phyloP scores from a whole-genome alignment of 1,140 invertebrate species.

The Drosophila mauritiana region DNA sequence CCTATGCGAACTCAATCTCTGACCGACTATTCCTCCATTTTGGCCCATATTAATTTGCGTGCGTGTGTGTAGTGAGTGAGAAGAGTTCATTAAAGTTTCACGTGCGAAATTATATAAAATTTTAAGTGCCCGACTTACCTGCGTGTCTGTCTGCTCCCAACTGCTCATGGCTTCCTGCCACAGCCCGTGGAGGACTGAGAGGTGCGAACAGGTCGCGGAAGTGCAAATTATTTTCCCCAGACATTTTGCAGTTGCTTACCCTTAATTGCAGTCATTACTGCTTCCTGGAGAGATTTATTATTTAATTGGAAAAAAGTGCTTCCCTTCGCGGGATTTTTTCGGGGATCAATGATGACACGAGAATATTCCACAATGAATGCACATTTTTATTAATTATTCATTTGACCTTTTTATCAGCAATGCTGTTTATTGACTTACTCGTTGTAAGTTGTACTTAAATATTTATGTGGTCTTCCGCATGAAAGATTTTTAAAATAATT shows the following conservation, averaged over 20 bases:
- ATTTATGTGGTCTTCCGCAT: slow-evolving; percentile 14
- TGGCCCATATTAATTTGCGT: slow-evolving; percentile 13
- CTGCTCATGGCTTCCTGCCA: slow-evolving; percentile 35
- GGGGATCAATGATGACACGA: no score
- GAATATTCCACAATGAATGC: background rate
- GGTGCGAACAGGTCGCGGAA: slow-evolving; percentile 24
- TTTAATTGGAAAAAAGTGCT: slow-evolving; percentile 47
- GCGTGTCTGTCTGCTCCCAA: slow-evolving; percentile 23
- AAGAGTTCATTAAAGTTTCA: slow-evolving; percentile 81
- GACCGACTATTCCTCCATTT: background rate
- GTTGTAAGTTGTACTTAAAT: slow-evolving; percentile 5
- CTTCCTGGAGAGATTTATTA: slow-evolving; percentile 54
- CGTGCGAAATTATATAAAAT: slow-evolving; percentile 74
- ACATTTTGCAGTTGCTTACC: slow-evolving; percentile 43
- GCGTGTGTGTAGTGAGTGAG: slow-evolving; percentile 72
- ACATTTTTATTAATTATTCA: slow-evolving; percentile 10
- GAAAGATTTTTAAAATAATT: slow-evolving; percentile 11
- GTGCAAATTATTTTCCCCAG: slow-evolving; percentile 59
- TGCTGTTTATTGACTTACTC: background rate
- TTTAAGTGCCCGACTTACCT: slow-evolving; percentile 67
- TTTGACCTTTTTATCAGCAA: slow-evolving; percentile 1
- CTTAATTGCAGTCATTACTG: slow-evolving; percentile 69
- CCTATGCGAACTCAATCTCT: background rate
- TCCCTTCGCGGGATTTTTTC: background rate
- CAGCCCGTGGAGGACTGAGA: background rate